Base-by-base conservation (phyloP, 2,113 vertebrate genomes). In the Indicator indicator region DNA sequence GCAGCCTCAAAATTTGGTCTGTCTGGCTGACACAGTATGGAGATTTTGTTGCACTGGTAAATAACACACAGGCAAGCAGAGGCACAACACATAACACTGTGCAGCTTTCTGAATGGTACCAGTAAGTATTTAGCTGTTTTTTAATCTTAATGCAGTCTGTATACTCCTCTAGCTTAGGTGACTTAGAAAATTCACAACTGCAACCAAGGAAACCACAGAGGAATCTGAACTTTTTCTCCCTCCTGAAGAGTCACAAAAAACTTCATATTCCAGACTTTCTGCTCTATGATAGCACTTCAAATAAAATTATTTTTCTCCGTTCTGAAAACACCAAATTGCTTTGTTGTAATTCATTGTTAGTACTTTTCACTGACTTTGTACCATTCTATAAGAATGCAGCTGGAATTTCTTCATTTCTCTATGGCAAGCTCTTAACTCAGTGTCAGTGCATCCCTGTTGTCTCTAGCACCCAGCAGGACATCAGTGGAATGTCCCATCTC, bases 401-500 rank as follows among this genome's bases (percentile, higher is more conserved):
- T 74, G 67, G 36, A 30, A 65, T 74, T 33, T 72, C 60, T 72
- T 28, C 70, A 7, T 33, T 67, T 30, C 28, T 4, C 14, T 19
- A 0, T 20, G n/a, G 24, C 72, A 40, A 63, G 13, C 20, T 46
- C 54, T 80, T 12, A 42, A 28, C 48, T 54, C 26, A 0, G 9
- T 30, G 58, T 15, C n/a, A 10, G 16, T 10, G 6, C n/a, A 33
- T 32, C 42, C 42, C 33, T 20, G 6, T 27, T 9, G 0, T 20
- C 72, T 28, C 52, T 81, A 64, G 65, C 64, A 36, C 33, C 16
- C 88, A 55, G 14, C 42, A 62, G 32, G 9, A 33, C 33, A 27
- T 0, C 0, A 5, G 42, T 0, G 6, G 24, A 0, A 0, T 1
- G 6, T 65, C 63, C 86, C 55, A 72, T 9, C 11, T 28, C 32